Conservation (phyloP, 2,113 vertebrate species). For the Noturus placidus region DNA sequence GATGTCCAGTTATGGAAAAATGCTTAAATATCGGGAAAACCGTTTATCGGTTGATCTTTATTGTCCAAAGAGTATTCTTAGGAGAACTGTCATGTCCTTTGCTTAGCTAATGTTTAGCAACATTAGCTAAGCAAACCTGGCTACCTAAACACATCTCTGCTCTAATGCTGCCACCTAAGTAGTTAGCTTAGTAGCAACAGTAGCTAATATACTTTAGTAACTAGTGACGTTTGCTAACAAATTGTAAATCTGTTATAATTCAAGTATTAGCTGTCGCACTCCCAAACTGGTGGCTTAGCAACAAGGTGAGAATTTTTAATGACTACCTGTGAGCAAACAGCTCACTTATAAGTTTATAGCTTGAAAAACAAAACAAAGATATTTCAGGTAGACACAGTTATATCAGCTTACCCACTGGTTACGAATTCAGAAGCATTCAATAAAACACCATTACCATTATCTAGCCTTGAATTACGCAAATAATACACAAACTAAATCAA, state of each 20-base stretch:
- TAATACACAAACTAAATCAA: neutral
- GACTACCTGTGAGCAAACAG: neutral
- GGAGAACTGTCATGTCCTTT: neutral
- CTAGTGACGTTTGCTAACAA: neutral
- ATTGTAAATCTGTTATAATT: neutral
- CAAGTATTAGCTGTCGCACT: neutral
- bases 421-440: neutral
- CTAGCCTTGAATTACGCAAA: neutral
- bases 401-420: neutral
- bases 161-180: neutral
- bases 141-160: neutral
- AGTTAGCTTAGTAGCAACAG: neutral
- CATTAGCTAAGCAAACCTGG: neutral
- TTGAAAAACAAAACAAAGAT: neutral
- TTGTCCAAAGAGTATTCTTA: neutral
- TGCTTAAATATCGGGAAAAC: no score
- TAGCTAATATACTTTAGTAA: neutral
- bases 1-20: no score
- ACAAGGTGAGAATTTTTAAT: neutral
- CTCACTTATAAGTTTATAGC: neutral
- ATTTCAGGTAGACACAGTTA: neutral
- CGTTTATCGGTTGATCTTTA: no score
- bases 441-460: neutral
- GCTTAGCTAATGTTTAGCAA: neutral
- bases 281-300: neutral